Conservation (phyloP, 2,113 vertebrate genomes). For the Chitala chitala region DNA sequence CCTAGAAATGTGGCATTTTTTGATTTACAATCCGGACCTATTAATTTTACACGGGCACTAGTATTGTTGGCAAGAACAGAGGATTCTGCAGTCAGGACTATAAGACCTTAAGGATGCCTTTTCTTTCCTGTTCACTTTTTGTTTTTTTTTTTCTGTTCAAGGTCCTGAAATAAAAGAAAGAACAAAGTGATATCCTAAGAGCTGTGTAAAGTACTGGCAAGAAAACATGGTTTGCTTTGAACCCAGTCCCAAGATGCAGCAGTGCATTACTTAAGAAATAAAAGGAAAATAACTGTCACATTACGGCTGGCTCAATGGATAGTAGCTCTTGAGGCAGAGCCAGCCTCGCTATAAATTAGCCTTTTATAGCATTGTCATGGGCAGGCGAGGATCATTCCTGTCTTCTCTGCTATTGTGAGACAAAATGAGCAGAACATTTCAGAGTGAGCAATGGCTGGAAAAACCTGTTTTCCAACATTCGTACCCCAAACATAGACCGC, state of each 20-base stretch:
- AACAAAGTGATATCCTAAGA: constrained; percentile 6
- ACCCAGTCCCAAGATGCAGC: neutral
- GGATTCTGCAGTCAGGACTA: neutral
- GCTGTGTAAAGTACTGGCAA: neutral
- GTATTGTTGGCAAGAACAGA: neutral
- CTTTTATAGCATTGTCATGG: neutral
- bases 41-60: neutral
- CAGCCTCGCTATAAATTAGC: neutral
- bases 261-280: constrained; percentile 5
- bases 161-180: too few relatives aligned
- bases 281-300: neutral
- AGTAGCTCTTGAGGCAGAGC: neutral
- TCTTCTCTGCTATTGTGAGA: neutral
- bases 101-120: neutral
- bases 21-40: neutral
- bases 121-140: neutral
- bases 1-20: neutral
- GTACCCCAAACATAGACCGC: neutral
- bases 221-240: neutral
- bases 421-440: neutral
- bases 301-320: neutral
- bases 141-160: neutral
- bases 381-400: neutral
- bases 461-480: neutral
- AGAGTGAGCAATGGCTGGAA: neutral